Evolutionary conservation across 64 coral and sea anemone species (phyloP), one percentile per base, ranked within the genome.

Genomic region (Actinia equina): DNA sequence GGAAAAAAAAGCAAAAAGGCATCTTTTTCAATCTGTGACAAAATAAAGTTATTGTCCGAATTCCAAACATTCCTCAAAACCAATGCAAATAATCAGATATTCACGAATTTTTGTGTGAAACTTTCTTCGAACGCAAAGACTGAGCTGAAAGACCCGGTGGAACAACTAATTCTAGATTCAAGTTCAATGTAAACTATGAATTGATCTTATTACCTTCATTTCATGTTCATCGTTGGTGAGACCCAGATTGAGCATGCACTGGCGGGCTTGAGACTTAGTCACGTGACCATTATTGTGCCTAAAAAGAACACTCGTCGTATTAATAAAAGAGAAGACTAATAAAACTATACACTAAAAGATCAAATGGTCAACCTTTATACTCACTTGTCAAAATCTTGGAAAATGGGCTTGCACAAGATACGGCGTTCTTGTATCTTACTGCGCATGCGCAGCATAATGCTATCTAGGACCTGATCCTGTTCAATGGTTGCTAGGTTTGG

Each of bases 211-310:
- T 98, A 98, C 96, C 96, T 89, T 90, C 88, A 98, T 98, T 84
- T 98, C 96, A 43, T 94, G 83, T 8, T 91, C 89, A 76, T 87
- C 87, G 51, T 92, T 88, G 43, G 93, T 98, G 70, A 98, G 85
- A 15, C 87, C 96, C 13, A 98, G 84, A 46, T 92, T 90, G 76
- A 92, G 93, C 13, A 98, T 77, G 59, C 96, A 98, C 45, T 98
- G 96, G 27, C 91, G 91, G 55, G 90, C 93, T 65, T 98, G 96
- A 12, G 93, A 85, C 71, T 93, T 98, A 17, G 96, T 98, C 62
- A 98, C 96, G 71, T 98, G 96, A 45, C 96, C 96, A n/a, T 98
- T 94, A 27, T 98, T 98, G 43, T 98, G 96, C 77, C 96, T 98
- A 59, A 44, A 77, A 12, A 77, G 45, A 19, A 52, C 44, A 82